Base-by-base conservation (phyloP, 1,140 invertebrate genomes). In the Drosophila triauraria region DNA sequence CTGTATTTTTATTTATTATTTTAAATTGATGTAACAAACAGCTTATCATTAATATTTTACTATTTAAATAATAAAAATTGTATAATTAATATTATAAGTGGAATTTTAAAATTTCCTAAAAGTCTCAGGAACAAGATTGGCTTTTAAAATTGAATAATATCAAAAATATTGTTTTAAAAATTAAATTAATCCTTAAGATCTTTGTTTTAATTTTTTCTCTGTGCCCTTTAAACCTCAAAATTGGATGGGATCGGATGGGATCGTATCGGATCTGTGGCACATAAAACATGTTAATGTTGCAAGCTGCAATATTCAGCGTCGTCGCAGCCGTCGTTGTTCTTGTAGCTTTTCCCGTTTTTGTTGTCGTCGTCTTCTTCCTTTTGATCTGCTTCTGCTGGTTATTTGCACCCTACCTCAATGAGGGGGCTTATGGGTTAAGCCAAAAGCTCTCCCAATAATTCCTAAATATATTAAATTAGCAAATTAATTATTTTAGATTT, bases 241-340 rank as follows among this genome's bases (percentile, higher is more conserved):
- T 70, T 32, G 43, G 63, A 44, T 77, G 15, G 20, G 53, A 61
- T 70, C 38, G 25, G 57, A 42, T 69, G 46, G 15, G 59, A 38
- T 35, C n/a, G 61, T 25, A 58, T 42, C 59, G 47, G 63, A 61
- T 75, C 42, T 58, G 50, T 43, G 76, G 59, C 67, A 67, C 82
- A 80, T 86, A 82, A 86, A 86, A 79, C 82, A 80, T 76, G 83
- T 87, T 82, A 82, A 86, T 87, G 79, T 87, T 82, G 83, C 83
- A 87, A 87, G 84, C 84, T 87, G 84, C 83, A 87, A 87, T 61
- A 72, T 81, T 42, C 38, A 65, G 38, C 54, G 46, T 60, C 67
- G 23, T 43, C 32, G 65, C 47, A 38, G 30, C 9, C 60, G 23
- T 48, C 53, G 35, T 38, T 63, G 12, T 30, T 56, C 32, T 67